Percentiles rank a stretch among this genome's conserved stretches.
Conservation (phyloP, 1,140 invertebrate genomes). For the Formica selysi region DNA sequence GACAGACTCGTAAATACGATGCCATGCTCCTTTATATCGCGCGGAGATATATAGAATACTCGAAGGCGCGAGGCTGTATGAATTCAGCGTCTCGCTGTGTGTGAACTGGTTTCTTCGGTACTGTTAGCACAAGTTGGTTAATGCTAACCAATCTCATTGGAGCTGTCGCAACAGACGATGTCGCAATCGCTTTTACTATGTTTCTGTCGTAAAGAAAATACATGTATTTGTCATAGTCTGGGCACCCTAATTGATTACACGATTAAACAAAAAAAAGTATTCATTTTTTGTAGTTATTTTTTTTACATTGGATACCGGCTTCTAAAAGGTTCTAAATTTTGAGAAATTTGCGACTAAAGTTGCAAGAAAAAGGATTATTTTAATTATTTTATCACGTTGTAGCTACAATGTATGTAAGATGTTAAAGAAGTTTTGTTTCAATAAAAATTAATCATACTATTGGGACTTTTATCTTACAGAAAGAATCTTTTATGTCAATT, state of each 20-base stretch:
- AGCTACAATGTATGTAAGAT: too few relatives aligned
- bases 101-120: constrained; percentile 42
- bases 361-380: too few relatives aligned
- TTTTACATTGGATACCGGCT: too few relatives aligned
- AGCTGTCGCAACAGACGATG: constrained; percentile 3
- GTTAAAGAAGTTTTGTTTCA: too few relatives aligned
- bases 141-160: constrained; percentile 13
- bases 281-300: too few relatives aligned
- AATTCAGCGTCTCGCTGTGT: constrained; percentile 20
- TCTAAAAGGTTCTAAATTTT: too few relatives aligned
- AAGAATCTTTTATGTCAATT: too few relatives aligned
- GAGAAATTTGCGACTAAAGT: too few relatives aligned
- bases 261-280: background rate
- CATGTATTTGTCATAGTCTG: too few relatives aligned
- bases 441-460: too few relatives aligned
- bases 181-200: constrained; percentile 26
- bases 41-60: constrained; percentile 6
- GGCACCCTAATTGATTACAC: background rate
- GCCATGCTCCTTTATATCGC: constrained; percentile 26
- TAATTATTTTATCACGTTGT: too few relatives aligned
- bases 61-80: constrained; percentile 22
- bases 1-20: constrained; percentile 43
- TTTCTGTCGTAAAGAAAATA: background rate
- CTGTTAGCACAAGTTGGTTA: constrained; percentile 23
- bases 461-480: too few relatives aligned